These are phyloP conservation scores for Lepus americanus DNA, from an alignment of 2,113 vertebrate species.

Conservation along the genomic window DNA sequence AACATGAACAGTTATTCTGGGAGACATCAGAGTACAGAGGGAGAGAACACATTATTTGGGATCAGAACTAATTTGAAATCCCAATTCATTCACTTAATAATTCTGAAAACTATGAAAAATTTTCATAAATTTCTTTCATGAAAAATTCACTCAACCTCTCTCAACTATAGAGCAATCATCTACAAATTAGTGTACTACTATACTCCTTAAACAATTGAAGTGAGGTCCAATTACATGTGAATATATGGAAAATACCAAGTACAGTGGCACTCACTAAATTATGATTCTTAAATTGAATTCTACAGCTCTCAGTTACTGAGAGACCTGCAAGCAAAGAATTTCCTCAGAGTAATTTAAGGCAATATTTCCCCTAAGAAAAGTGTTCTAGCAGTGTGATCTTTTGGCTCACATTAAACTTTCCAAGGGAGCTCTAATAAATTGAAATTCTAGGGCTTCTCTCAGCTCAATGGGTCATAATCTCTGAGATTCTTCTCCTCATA, in stretches of 20 bases:
- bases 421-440: neutral
- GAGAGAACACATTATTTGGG: neutral
- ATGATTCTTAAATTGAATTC: neutral
- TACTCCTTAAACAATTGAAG: neutral
- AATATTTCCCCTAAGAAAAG: neutral
- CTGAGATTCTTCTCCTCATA: neutral
- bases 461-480: neutral
- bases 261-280: neutral
- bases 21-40: neutral
- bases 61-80: slow-evolving; percentile 12
- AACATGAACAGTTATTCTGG: neutral
- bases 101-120: neutral
- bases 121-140: neutral
- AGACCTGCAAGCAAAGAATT: neutral
- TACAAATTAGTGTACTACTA: neutral
- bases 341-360: neutral
- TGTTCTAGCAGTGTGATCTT: neutral
- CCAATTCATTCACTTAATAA: neutral
- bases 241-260: neutral
- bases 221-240: neutral
- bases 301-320: neutral
- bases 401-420: neutral
- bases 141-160: neutral
- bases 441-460: neutral
- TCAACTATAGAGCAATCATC: neutral